Evolutionary conservation across 1,140 invertebrate species (phyloP), one percentile per base, ranked within the genome.

Genomic region (Ctenoplectra terminalis): DNA sequence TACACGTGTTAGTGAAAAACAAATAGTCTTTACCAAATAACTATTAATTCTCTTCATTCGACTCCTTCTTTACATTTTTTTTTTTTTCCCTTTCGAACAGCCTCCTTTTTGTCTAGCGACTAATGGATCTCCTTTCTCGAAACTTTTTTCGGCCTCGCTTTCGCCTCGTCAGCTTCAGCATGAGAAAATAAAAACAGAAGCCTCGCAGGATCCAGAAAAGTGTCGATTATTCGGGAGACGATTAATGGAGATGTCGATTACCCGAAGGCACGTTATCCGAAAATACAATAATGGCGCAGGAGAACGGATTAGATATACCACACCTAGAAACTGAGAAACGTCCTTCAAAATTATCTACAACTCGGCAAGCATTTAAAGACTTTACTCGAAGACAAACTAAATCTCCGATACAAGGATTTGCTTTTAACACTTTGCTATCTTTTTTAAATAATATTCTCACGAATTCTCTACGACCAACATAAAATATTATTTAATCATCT

Each of bases 161-260:
- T 31, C 40, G 43, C 66, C 11, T 70, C 26, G 75, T 71, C 76
- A 20, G 43, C 54, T n/a, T 7, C 40, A 26, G 31, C 63, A 46
- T n/a, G 34, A 43, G 43, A 40, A 71, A 71, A 78, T 78, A 78
- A 58, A 70, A 78, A 71, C 48, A 67, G 40, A 20, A 56, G 20
- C 37, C 8, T 6, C 54, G 29, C 37, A 34, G 50, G 37, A 46
- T 67, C 52, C 26, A 37, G 66, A 17, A 50, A 60, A 71, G 76
- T 48, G 76, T 78, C 76, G 66, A 77, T 75, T 75, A 75, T 75
- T 64, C 60, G 46, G 48, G 34, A 46, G 31, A 52, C 73, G 56
- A 76, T 78, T 71, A 78, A 78, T 71, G 66, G 40, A 61, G 31
- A 78, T 2, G 76, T 78, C 66, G 40, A 78, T 78, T 70, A 78